Conservation (phyloP, 2,113 vertebrate genomes). For the Crotalus tigris region DNA sequence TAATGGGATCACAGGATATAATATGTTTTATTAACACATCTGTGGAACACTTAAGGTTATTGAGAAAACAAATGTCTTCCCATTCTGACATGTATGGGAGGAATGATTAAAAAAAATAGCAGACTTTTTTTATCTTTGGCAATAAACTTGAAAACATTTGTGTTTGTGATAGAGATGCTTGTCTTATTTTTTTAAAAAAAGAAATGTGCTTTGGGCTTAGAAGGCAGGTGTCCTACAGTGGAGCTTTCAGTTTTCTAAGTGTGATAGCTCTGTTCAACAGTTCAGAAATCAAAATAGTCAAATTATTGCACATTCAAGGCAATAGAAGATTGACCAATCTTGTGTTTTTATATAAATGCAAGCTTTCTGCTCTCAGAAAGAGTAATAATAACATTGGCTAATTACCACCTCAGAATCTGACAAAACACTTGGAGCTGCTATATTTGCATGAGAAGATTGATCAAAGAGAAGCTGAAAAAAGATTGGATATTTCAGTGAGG, state of each 20-base stretch:
- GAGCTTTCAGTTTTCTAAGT: background rate
- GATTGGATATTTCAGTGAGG: background rate
- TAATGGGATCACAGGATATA: background rate
- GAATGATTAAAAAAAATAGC: background rate
- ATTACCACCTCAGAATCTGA: background rate
- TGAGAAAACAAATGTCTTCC: background rate
- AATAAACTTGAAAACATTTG: background rate
- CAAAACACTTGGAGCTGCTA: background rate
- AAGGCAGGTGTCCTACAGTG: background rate
- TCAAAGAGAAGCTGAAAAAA: background rate
- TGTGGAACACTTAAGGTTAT: background rate
- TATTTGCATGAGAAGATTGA: background rate
- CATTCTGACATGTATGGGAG: background rate
- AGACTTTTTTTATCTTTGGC: background rate
- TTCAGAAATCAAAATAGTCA: background rate
- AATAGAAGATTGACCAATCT: background rate
- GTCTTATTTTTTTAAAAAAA: background rate
- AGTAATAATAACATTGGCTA: background rate
- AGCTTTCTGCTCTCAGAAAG: background rate
- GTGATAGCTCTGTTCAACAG: background rate
- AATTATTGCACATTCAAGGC: background rate
- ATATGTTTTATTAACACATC: background rate
- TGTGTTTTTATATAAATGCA: background rate
- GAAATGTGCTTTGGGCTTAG: background rate
- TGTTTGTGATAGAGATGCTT: background rate